Evolutionary conservation across 2,888 invertebrate genomes (phyloP).

Genomic region (Oligia strigilis): DNA sequence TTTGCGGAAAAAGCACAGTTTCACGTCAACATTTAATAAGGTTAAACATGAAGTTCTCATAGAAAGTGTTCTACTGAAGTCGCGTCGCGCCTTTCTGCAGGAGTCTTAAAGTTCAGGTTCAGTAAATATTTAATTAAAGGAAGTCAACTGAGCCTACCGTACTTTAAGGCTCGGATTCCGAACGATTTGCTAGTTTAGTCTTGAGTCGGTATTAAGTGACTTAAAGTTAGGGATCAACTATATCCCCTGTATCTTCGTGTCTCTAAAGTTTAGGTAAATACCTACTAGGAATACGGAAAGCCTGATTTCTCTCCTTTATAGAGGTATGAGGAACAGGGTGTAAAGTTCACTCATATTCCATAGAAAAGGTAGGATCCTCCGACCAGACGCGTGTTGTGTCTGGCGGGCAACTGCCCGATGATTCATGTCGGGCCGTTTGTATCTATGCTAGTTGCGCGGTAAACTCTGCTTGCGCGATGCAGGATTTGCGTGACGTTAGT

Average conservation of each 20-base stretch:
- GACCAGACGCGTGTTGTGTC: too few relatives aligned
- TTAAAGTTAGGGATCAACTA: conserved; percentile 25
- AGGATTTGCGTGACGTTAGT: too few relatives aligned
- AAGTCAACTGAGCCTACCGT: conserved; percentile 7
- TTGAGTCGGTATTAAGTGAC: conserved; percentile 29
- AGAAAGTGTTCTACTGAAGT: neutral
- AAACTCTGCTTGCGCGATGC: too few relatives aligned
- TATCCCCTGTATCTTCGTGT: conserved; percentile 5
- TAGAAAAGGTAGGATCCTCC: too few relatives aligned
- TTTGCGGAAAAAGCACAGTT: too few relatives aligned
- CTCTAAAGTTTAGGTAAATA: conserved; percentile 21
- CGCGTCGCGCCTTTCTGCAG: neutral
- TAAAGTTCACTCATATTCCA: too few relatives aligned
- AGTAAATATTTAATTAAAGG: conserved; percentile 9
- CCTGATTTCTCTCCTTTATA: neutral
- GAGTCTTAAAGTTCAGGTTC: conserved; percentile 2
- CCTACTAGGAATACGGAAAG: conserved; percentile 8
- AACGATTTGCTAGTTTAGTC: conserved; percentile 39
- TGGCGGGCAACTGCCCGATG: too few relatives aligned
- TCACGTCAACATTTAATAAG: too few relatives aligned
- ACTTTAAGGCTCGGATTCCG: conserved; percentile 21
- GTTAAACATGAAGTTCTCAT: neutral
- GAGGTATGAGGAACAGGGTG: too few relatives aligned
- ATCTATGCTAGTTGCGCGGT: too few relatives aligned
- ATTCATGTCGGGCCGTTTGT: too few relatives aligned